These are phyloP conservation scores for Dolichoris vasculosae DNA, from an alignment of 1,140 invertebrate genomes.

Conservation along the genomic window DNA sequence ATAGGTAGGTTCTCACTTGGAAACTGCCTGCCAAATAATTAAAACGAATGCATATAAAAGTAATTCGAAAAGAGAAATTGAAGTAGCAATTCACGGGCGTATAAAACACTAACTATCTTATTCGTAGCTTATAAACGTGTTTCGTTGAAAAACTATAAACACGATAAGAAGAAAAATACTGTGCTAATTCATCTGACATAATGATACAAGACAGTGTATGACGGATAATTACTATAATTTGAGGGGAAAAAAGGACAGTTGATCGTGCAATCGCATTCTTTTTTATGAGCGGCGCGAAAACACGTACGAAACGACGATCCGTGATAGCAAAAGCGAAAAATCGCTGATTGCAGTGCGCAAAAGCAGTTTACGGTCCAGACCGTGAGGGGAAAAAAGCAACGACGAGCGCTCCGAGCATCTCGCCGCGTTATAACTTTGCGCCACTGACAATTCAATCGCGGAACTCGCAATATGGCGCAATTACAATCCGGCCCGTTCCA, in stretches of 20 bases:
- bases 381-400: neutral
- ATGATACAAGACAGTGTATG: constrained; percentile 20
- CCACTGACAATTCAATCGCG: constrained; percentile 43
- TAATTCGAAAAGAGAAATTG: neutral
- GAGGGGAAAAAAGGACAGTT: neutral
- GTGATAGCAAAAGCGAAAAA: neutral
- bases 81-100: neutral
- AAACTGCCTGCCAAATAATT: neutral
- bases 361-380: constrained; percentile 1
- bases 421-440: neutral
- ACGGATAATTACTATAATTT: constrained; percentile 30
- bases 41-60: neutral
- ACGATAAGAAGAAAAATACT: neutral
- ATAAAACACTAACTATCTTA: neutral
- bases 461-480: constrained; percentile 1
- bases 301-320: neutral
- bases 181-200: neutral
- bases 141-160: constrained; percentile 29
- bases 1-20: neutral
- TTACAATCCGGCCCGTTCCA: neutral
- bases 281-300: constrained; percentile 30
- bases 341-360: constrained; percentile 28
- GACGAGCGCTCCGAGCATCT: neutral
- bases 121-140: neutral
- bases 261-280: constrained; percentile 19